phyloP scores from a whole-genome alignment of 2,888 invertebrate genomes.

The Griposia aprilina region DNA sequence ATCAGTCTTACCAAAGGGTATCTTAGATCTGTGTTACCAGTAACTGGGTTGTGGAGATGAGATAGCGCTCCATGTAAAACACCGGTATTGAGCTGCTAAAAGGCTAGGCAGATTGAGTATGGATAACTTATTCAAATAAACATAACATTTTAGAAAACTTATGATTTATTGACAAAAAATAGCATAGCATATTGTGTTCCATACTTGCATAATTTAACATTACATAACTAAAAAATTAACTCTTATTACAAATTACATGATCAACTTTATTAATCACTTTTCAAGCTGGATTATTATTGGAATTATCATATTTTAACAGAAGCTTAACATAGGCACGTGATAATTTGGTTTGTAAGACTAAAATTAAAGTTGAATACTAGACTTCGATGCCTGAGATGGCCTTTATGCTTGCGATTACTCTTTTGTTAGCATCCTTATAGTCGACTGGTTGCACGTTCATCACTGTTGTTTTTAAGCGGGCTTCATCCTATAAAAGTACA shows the following conservation, averaged over 20 bases:
- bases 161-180: conserved; percentile 39
- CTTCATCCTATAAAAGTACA: conserved; percentile 93
- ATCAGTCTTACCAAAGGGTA: no score
- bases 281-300: conserved; percentile 25
- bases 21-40: no score
- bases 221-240: conserved; percentile 35
- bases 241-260: conserved; percentile 54
- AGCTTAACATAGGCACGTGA: background rate
- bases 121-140: conserved; percentile 4
- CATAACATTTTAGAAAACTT: conserved; percentile 8
- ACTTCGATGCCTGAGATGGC: conserved; percentile 91
- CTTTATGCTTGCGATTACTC: conserved; percentile 93
- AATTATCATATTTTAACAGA: background rate
- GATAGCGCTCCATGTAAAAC: no score
- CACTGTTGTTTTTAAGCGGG: conserved; percentile 94
- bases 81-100: no score
- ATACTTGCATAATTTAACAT: conserved; percentile 54
- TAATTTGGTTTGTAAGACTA: conserved; percentile 5
- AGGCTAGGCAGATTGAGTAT: no score
- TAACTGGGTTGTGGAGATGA: no score
- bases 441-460: conserved; percentile 93
- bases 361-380: conserved; percentile 60
- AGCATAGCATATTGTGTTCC: conserved; percentile 22
- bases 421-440: conserved; percentile 93
- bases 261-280: conserved; percentile 57